Base-by-base conservation (phyloP, 2,888 invertebrate species). In the Venustoraphidia nigricollis region DNA sequence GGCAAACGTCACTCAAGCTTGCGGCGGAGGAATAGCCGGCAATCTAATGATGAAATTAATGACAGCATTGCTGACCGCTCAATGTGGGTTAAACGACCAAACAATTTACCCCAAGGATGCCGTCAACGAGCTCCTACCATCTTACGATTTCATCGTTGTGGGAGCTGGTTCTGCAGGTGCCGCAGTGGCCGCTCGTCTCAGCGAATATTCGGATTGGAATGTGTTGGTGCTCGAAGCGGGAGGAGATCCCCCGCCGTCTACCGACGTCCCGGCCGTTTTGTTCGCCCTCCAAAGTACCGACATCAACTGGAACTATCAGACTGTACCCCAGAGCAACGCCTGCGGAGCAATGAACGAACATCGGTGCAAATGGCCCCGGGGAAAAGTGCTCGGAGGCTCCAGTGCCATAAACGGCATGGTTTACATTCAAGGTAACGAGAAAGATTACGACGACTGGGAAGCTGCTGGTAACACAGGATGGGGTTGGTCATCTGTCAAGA, bases 261-360 rank as follows among this genome's bases (percentile, higher is more conserved):
- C 50, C 3, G 50, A 50, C 13, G 13, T 47, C 9, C 50, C 50
- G 6, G 35, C 27, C 38, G 8, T 50, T 9, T 44, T 47, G 11
- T 39, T 11, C 11, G 14, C 10, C 6, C 11, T 36, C 36, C 44
- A 47, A 17, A 41, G 35, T 10, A 41, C 50, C 9, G 42, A 59
- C 42, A 57, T 65, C 41, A 67, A 67, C 53, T 67, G 66, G 67
- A 59, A 63, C 42, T 68, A 64, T 55, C 62, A 62, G 54, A 65
- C 67, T 1, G 66, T 65, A 52, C 66, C 68, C 8, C 65, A 67
- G 48, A 56, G 57, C 10, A 55, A 57, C 6, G 57, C 56, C 8
- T 60, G 60, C 45, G 49, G 55, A n/a, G 58, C 59, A 8, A 50
- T 58, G 6, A 13, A 44, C 8, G 37, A 39, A 13, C 13, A 39